Evolutionary conservation across 2,888 invertebrate genomes (phyloP), one percentile per base, ranked within the genome.

Genomic region (Temnothorax rugatulus): DNA sequence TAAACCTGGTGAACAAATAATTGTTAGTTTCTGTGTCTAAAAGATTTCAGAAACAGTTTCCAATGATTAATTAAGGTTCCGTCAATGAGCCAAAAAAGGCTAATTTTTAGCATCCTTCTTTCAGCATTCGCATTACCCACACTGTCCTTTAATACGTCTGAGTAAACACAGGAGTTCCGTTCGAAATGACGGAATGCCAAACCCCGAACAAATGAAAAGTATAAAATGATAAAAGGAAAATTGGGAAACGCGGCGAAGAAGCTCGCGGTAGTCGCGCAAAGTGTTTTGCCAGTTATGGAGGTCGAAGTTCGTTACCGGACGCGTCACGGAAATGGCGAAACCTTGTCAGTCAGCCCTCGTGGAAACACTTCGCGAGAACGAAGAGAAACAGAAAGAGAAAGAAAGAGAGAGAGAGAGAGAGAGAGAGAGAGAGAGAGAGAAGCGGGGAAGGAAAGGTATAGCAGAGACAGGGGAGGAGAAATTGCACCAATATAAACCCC

Each of bases 301-400:
- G 88, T 90, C 89, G 89, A 90, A 90, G 90, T 90, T 90, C 89
- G 89, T 90, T 90, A 90, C 89, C 90, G 87, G 88, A 86, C 87
- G 87, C 87, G 90, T 91, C 91, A 84, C 89, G 91, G 90, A 90
- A 90, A 90, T 90, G 90, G 90, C 91, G 86, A 90, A 90, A 90
- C 88, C 90, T 90, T 90, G 90, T 90, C 90, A 90, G 90, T 90
- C 90, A 85, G 76, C 88, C 82, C 85, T 90, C 79, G 86, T 85
- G 85, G 87, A 81, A 88, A 89, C 85, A 87, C 88, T 89, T 85
- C 64, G 86, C 74, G 77, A 59, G 52, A 69, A 61, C 34, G n/a
- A 29, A 29, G 29, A 50, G 29, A 15, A 29, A 44, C 9, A 34
- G 34, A 34, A 34, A 34, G 34, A 34, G 34, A 34, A 34, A 34